A percentile compares a stretch with the other conserved stretches of the same genome.
Evolutionary conservation across 2,888 invertebrate genomes (phyloP).

Genomic region (Euplexia lucipara): DNA sequence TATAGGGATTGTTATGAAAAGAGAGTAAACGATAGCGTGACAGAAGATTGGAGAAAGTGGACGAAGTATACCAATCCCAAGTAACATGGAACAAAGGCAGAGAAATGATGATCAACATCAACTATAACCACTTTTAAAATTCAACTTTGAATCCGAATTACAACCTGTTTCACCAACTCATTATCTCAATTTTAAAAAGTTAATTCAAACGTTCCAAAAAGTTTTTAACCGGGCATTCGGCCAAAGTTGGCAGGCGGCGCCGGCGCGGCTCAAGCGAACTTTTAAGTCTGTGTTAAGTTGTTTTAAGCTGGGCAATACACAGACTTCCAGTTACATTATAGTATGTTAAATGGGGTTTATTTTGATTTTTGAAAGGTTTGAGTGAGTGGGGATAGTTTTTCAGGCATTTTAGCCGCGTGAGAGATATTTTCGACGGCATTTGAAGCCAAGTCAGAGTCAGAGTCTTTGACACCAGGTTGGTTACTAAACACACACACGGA

Average conservation of each 20-base stretch:
- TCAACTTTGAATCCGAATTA: not conserved
- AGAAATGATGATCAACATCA: not conserved
- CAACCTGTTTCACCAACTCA: constrained; percentile 28
- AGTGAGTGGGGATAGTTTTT: not conserved
- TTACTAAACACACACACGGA: too few species aligned
- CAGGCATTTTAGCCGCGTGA: too few species aligned
- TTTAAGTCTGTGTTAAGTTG: constrained; percentile 63
- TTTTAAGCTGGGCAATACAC: constrained; percentile 59
- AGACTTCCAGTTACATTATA: constrained; percentile 40
- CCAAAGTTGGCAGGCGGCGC: constrained; percentile 39
- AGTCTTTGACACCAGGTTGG: too few species aligned
- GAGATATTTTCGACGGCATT: too few species aligned
- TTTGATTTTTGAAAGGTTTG: constrained; percentile 22
- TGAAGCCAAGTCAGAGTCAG: too few species aligned
- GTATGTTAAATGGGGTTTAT: constrained; percentile 35
- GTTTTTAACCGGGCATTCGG: constrained; percentile 52
- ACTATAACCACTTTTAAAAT: not conserved
- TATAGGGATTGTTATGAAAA: too few species aligned
- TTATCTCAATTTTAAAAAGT: constrained; percentile 60
- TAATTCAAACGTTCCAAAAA: constrained; percentile 44
- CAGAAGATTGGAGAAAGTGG: too few species aligned
- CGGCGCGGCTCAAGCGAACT: constrained; percentile 54
- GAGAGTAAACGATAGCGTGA: too few species aligned
- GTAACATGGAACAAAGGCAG: not conserved
- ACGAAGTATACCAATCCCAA: too few species aligned